Percentiles rank a stretch among this genome's conserved stretches.
phyloP scores from a whole-genome alignment of 2,797 vertebrate species.

The Limnodromus scolopaceus region DNA sequence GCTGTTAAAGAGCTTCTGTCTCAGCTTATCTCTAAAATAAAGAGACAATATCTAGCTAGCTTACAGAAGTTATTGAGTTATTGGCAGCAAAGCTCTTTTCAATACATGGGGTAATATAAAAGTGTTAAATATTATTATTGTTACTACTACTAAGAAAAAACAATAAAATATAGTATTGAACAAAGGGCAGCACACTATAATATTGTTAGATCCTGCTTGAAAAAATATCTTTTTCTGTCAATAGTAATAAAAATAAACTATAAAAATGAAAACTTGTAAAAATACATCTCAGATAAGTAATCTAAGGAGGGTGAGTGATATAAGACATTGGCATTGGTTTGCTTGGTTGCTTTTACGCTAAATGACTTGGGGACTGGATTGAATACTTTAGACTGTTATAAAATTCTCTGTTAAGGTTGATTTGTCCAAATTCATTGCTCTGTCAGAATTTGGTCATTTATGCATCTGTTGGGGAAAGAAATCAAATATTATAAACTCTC shows the following conservation, averaged over 20 bases:
- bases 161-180: not conserved
- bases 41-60: not conserved
- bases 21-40: not conserved
- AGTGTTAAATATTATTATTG: not conserved
- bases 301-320: not conserved
- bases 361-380: conserved; percentile 1
- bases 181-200: not conserved
- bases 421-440: conserved; percentile 17
- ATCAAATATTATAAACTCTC: conserved; percentile 6
- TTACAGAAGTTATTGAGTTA: not conserved
- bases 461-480: not conserved
- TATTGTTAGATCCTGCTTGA: not conserved
- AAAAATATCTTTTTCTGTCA: not conserved
- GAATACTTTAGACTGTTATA: not conserved
- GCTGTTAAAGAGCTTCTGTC: not conserved
- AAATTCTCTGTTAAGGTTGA: conserved; percentile 7
- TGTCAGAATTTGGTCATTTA: conserved; percentile 21
- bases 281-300: conserved; percentile 16
- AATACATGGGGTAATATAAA: not conserved
- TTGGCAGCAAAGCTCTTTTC: not conserved
- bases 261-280: conserved; percentile 15
- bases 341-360: conserved; percentile 32
- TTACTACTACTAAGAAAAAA: not conserved
- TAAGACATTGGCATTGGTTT: not conserved
- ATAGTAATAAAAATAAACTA: not conserved